phyloP scores from a whole-genome alignment of 2,888 invertebrate genomes.

The Plagodis pulveraria region DNA sequence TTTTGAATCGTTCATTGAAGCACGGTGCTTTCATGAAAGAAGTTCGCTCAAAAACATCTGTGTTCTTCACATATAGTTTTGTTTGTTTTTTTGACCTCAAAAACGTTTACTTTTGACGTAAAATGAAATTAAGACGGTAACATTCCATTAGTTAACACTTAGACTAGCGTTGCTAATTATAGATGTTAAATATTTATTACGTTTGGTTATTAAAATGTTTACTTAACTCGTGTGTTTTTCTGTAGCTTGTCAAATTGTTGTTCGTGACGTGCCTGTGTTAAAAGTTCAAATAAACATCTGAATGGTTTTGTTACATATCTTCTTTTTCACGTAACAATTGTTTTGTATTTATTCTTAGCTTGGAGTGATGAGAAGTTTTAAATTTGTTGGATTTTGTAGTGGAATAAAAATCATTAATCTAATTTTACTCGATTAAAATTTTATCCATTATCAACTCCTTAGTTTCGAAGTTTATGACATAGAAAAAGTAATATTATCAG shows the following conservation, averaged over 20 bases:
- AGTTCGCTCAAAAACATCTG: conserved; percentile 2
- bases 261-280: background rate
- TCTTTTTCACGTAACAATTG: no score
- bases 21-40: conserved; percentile 17
- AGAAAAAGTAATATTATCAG: no score
- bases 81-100: conserved; percentile 17
- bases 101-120: conserved; percentile 16
- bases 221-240: conserved; percentile 42
- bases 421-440: no score
- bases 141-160: conserved; percentile 46
- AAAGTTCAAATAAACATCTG: background rate
- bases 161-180: conserved; percentile 58
- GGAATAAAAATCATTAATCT: no score
- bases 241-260: conserved; percentile 36
- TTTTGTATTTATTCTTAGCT: no score
- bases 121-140: conserved; percentile 16
- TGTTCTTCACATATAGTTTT: conserved; percentile 22
- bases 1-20: background rate
- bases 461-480: no score
- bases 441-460: no score
- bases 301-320: no score
- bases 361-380: no score
- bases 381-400: no score
- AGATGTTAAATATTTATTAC: conserved; percentile 67
- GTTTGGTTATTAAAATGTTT: conserved; percentile 50